phyloP scores from a whole-genome alignment of 2,797 vertebrate genomes.

The Amblyraja radiata region DNA sequence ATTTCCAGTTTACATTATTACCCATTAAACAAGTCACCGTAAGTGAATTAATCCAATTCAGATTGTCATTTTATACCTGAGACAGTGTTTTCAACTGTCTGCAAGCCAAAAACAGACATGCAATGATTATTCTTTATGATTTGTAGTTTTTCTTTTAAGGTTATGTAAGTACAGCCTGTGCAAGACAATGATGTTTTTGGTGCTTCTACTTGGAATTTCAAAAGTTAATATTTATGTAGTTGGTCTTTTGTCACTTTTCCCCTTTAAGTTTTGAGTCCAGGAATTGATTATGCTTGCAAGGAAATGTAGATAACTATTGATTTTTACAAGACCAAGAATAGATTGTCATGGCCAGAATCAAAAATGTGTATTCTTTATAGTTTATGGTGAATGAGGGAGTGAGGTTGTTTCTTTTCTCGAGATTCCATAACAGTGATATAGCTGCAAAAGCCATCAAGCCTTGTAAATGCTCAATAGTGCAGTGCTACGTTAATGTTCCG shows the following conservation, averaged over 20 bases:
- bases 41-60: neutral
- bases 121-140: neutral
- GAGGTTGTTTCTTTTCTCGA: neutral
- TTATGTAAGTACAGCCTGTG: neutral
- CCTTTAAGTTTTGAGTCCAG: neutral
- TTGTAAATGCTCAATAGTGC: too few relatives aligned
- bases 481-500: neutral
- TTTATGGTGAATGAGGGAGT: neutral
- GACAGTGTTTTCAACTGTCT: neutral
- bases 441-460: neutral
- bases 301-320: neutral
- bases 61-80: neutral
- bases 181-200: neutral
- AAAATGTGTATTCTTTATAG: neutral
- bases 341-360: too few relatives aligned
- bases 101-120: slow-evolving; percentile 14
- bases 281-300: neutral
- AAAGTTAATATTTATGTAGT: neutral
- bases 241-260: neutral
- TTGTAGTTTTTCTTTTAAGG: neutral
- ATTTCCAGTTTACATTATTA: neutral
- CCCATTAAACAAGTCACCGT: neutral
- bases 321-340: neutral
- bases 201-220: neutral
- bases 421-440: neutral